These are phyloP conservation scores for Eulemur macaco DNA, from an alignment of 2,113 vertebrate genomes.

Conservation along the genomic window DNA sequence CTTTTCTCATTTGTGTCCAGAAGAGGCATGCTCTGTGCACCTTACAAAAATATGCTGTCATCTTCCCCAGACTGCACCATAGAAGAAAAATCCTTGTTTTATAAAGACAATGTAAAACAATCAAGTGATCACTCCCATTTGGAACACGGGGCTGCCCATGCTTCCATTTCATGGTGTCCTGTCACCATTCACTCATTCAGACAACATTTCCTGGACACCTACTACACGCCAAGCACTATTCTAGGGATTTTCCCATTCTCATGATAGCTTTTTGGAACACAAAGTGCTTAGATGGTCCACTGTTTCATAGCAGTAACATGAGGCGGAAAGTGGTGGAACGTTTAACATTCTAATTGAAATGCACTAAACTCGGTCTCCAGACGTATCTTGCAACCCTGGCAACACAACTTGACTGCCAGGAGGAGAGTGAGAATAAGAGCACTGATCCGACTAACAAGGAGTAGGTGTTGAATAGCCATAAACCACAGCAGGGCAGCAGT, in stretches of 20 bases:
- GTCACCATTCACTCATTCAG: background rate
- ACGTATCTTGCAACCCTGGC: background rate
- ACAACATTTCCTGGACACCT: background rate
- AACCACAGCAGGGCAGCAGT: background rate
- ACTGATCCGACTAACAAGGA: no score
- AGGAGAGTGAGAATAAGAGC: background rate
- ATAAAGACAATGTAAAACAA: background rate
- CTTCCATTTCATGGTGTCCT: background rate
- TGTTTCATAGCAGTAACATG: fast-evolving
- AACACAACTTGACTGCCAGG: background rate
- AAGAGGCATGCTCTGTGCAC: background rate
- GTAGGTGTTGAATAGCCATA: no score
- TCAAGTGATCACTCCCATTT: no score
- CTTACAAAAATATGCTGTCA: background rate
- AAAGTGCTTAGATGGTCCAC: fast-evolving
- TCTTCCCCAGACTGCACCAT: background rate
- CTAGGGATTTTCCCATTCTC: background rate
- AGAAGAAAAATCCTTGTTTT: background rate
- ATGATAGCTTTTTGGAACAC: background rate
- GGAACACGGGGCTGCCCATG: background rate
- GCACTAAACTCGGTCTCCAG: background rate
- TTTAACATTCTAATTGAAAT: background rate
- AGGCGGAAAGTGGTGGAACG: no score
- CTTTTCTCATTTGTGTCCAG: background rate
- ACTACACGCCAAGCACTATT: no score